Conservation (phyloP, 2,888 invertebrate species). For the Amphimallon solstitiale region DNA sequence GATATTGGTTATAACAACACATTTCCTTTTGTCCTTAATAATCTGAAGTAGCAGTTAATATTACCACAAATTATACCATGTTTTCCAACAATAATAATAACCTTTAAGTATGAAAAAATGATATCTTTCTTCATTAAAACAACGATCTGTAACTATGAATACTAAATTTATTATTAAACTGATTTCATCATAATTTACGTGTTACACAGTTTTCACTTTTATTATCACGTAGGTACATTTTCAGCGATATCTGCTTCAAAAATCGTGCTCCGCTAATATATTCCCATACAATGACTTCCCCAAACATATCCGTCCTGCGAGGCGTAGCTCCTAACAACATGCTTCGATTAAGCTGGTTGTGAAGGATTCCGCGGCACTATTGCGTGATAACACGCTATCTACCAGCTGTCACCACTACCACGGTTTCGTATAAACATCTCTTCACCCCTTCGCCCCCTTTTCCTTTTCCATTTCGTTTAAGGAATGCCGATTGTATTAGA, state of each 20-base stretch:
- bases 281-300: conserved; percentile 32
- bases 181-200: too few species aligned
- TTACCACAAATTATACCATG: too few species aligned
- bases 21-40: too few species aligned
- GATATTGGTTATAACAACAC: too few species aligned
- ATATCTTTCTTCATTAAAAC: too few species aligned
- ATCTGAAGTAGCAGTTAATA: too few species aligned
- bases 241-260: conserved; percentile 21
- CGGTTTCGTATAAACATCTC: conserved; percentile 40
- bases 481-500: conserved; percentile 14
- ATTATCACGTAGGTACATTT: conserved; percentile 9
- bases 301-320: conserved; percentile 22
- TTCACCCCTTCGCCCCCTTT: conserved; percentile 23
- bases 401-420: conserved; percentile 50
- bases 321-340: conserved; percentile 45
- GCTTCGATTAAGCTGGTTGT: conserved; percentile 39
- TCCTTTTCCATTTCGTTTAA: conserved; percentile 1
- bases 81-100: too few species aligned
- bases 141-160: too few species aligned
- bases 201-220: not conserved
- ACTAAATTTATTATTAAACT: too few species aligned
- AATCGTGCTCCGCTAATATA: conserved; percentile 23
- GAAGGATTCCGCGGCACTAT: conserved; percentile 39
- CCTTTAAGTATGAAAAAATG: too few species aligned
- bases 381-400: conserved; percentile 51